These are phyloP conservation scores for Genyomyrus donnyi DNA, from an alignment of 2,113 vertebrate species.

Conservation along the genomic window DNA sequence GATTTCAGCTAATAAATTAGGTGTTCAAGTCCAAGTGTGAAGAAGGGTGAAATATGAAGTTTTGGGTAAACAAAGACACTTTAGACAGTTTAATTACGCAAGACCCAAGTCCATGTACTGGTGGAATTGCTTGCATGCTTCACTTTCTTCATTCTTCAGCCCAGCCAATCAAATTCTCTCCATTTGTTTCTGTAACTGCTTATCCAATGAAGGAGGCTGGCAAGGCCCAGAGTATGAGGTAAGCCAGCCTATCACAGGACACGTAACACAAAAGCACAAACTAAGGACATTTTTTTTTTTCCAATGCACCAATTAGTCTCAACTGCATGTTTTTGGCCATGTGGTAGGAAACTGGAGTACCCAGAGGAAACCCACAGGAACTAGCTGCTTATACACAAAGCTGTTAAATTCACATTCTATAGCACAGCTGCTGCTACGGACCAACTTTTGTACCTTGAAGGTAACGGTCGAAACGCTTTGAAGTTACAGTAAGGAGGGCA, in stretches of 20 bases:
- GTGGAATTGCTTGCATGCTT: not conserved
- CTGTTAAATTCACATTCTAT: not conserved
- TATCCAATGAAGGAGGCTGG: not conserved
- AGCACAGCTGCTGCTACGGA: not conserved
- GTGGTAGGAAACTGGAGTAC: not conserved
- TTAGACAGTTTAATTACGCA: not conserved
- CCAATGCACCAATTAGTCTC: not conserved
- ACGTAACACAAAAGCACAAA: not conserved
- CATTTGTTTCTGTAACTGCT: not conserved
- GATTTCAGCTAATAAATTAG: not conserved
- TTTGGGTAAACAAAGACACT: not conserved
- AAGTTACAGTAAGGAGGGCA: not conserved
- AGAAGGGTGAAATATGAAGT: not conserved
- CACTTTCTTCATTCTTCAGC: not conserved
- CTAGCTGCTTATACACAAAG: not conserved
- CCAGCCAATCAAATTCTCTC: not conserved
- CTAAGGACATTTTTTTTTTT: not conserved
- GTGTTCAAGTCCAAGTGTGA: not conserved
- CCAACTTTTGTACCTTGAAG: not conserved
- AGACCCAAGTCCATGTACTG: not conserved
- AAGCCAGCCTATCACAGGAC: not conserved
- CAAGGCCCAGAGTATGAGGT: not conserved
- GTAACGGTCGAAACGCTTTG: not conserved
- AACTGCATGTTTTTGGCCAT: not conserved
- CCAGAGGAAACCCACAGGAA: conserved; percentile 1